Evolutionary conservation across 1,140 invertebrate genomes (phyloP), one percentile per base, ranked within the genome.

Genomic region (Venturia canescens): DNA sequence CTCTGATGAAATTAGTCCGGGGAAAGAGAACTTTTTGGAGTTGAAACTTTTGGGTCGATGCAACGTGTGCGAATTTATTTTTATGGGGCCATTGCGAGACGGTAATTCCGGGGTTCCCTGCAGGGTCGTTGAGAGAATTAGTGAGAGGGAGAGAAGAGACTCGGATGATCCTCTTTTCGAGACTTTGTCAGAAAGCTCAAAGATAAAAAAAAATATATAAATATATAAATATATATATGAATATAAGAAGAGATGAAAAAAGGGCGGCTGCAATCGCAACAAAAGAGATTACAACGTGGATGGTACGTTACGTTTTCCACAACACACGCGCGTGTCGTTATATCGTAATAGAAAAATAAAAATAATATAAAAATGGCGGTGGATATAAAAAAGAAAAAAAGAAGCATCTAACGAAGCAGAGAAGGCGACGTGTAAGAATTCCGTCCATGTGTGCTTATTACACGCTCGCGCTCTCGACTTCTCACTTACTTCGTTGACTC

Each of bases 1-100:
- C 88, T 96, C 23, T 93, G 92, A 85, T 85, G 48, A 69, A 72
- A 76, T 38, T 34, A 34, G 31, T 3, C 31, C 31, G 31, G 31
- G 31, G 31, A 34, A 3, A 7, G 7, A 7, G 7, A 34, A 34
- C 31, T 34, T 34, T 3, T 3, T 34, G 31, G 38, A 11, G 21
- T 57, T 69, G 26, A 48, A 15, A 50, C 63, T 48, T 29, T 48
- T 9, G 31, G 34, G 57, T n/a, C 57, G 23, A 66, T 72, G 26
- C 34, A 57, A 57, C 21, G 6, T 63, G 21, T 60, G 38, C 38
- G 78, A 26, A 60, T 50, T 69, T 48, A 53, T 70, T 44, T 21
- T 60, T 34, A 34, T 34, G 31, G 31, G 31, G 7, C 31, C 31
- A 34, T 34, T 34, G 31, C 31, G 7, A 34, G 7, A 34, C 31